Evolutionary conservation across 2,797 vertebrate species (phyloP).

Genomic region (Molothrus aeneus): DNA sequence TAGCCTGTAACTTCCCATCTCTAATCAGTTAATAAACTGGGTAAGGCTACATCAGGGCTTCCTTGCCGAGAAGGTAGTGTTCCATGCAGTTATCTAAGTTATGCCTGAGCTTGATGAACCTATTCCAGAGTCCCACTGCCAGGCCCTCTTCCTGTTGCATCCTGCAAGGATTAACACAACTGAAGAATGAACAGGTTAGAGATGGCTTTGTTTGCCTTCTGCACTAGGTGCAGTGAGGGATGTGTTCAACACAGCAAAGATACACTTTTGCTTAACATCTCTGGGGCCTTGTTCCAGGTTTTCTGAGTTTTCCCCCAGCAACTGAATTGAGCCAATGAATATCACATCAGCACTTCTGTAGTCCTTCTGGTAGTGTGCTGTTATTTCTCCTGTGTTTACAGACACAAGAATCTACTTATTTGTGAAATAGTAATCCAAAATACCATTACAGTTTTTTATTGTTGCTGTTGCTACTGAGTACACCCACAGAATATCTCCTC

Average conservation of each 20-base stretch:
- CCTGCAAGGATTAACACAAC: background rate
- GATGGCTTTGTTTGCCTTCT: background rate
- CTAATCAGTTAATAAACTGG: background rate
- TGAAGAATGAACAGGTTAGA: background rate
- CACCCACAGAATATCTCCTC: background rate
- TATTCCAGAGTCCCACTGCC: background rate
- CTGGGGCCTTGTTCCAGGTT: background rate
- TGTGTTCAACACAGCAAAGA: background rate
- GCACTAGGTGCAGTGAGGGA: background rate
- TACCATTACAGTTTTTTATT: fast-evolving
- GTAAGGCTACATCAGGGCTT: background rate
- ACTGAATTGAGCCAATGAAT: background rate
- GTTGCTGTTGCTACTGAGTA: background rate
- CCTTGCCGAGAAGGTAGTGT: background rate
- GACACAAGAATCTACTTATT: background rate
- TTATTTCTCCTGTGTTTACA: background rate
- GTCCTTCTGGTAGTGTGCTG: background rate
- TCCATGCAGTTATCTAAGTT: background rate
- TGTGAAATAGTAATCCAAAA: background rate
- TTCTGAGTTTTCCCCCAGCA: background rate
- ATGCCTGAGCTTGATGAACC: background rate
- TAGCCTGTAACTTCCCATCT: background rate
- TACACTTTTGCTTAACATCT: fast-evolving
- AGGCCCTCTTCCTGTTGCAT: background rate
- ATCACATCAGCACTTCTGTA: background rate